Evolutionary conservation across 2,113 vertebrate genomes (phyloP), one percentile per base, ranked within the genome.

Genomic region (Oryzias curvinotus): DNA sequence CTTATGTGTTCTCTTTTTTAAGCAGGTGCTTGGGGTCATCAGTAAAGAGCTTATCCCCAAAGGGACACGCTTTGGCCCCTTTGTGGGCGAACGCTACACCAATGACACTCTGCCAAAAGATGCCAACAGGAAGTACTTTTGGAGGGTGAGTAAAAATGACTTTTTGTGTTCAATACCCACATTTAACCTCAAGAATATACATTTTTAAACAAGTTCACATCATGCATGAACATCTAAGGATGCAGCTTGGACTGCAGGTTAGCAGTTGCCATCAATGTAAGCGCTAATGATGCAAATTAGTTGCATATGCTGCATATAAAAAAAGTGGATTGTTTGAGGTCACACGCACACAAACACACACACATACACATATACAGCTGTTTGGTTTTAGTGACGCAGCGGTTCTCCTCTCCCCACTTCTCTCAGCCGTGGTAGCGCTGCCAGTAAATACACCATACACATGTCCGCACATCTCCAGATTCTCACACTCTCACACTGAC

Each of bases 41-140:
- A 96, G 96, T 80, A 96, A 92, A 81, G 96, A 97, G 70, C 92
- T 95, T 81, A 96, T 98, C 85, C 95, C 95, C 14, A 94, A 95
- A 85, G 96, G 96, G 80, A 98, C 95, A 0, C 92, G 96, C 18
- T 98, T 98, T 59, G 96, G 96, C 77, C 96, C 96, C 66, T 88
- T 97, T 43, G 90, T 97, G 64, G 96, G 96, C 44, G 94, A 96
- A 77, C 91, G 91, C 83, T 98, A 96, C 80, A 95, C 93, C 66
- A 90, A 76, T 0, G 94, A 96, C 78, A 93, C 90, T 0, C 91
- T 97, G 85, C 93, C 91, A 65, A 94, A 94, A 88, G 92, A 96
- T 36, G 92, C 94, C 0, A 93, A 94, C 90, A 94, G 96, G 83
- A 95, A 96, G 87, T 98, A 96, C 64, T 96, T 98, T 70, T 98